These are phyloP conservation scores for Numida meleagris DNA, from an alignment of 2,113 vertebrate genomes.

Conservation along the genomic window DNA sequence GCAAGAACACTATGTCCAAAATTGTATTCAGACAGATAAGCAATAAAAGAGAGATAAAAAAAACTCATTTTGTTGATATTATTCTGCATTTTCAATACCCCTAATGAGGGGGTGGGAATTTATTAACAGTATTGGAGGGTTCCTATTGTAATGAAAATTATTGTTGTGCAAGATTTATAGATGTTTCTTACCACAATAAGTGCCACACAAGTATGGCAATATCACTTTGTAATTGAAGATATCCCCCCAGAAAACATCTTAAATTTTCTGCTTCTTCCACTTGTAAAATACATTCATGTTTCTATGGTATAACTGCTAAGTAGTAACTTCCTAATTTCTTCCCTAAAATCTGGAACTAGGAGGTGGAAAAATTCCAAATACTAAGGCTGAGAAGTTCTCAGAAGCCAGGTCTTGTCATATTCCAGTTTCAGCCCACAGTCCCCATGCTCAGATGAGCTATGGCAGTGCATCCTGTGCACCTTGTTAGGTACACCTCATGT, in stretches of 20 bases:
- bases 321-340: background rate
- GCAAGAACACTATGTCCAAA: background rate
- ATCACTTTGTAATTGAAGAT: background rate
- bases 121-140: background rate
- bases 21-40: background rate
- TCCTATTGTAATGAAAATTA: background rate
- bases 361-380: background rate
- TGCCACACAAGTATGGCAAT: background rate
- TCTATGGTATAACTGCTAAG: background rate
- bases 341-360: background rate
- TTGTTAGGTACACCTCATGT: background rate
- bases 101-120: background rate
- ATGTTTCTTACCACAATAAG: background rate
- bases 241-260: background rate
- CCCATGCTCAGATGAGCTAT: background rate
- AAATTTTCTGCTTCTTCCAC: background rate
- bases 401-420: background rate
- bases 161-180: background rate
- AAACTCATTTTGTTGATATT: background rate
- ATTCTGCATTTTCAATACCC: background rate
- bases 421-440: background rate
- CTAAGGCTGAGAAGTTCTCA: background rate
- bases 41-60: background rate
- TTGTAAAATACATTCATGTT: background rate
- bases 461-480: rapidly evolving